phyloP scores from a whole-genome alignment of 1,140 invertebrate genomes.

The Dryas iulia region DNA sequence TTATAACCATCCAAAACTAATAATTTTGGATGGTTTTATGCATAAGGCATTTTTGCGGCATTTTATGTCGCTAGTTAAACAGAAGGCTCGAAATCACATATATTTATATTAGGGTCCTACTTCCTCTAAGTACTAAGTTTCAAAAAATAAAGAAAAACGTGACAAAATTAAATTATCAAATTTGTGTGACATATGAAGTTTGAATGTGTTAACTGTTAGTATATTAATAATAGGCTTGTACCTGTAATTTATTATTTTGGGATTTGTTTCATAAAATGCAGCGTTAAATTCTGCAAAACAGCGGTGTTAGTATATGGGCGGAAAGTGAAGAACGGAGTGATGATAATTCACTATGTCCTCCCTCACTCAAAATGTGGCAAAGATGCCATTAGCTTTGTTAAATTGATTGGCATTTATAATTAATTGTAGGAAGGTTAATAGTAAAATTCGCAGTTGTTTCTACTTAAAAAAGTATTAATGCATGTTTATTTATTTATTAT shows the following conservation, averaged over 20 bases:
- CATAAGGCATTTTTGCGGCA: constrained; percentile 6
- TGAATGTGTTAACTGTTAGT: too few relatives aligned
- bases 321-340: not conserved
- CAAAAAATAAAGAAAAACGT: too few relatives aligned
- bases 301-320: not conserved
- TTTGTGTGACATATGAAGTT: too few relatives aligned
- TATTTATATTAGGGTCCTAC: constrained; percentile 4
- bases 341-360: too few relatives aligned
- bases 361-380: too few relatives aligned
- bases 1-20: not conserved
- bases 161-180: too few relatives aligned
- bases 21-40: constrained; percentile 2
- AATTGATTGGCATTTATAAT: not conserved
- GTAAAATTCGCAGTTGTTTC: not conserved
- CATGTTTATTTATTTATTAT: not conserved
- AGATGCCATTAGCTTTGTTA: too few relatives aligned
- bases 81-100: constrained; percentile 22
- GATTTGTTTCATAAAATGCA: not conserved
- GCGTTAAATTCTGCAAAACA: not conserved
- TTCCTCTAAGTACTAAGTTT: not conserved
- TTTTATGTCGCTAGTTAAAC: constrained; percentile 11
- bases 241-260: too few relatives aligned
- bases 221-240: too few relatives aligned
- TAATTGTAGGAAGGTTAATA: not conserved
- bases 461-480: not conserved